phyloP scores from a whole-genome alignment of 2,888 invertebrate species.

The Cheiracanthium punctorium region DNA sequence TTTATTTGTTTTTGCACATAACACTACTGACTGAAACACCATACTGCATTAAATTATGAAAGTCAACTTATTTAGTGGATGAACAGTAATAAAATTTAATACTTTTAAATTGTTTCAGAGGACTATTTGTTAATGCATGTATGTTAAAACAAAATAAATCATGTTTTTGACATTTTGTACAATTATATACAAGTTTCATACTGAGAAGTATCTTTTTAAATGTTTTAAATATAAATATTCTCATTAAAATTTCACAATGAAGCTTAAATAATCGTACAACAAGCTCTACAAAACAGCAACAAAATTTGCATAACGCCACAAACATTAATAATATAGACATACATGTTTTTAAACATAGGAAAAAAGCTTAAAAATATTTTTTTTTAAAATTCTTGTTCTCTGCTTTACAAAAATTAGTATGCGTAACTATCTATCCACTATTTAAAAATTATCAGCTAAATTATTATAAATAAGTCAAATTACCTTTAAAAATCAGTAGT shows the following conservation, averaged over 20 bases:
- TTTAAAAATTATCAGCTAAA: too few relatives aligned
- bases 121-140: neutral
- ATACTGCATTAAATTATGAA: neutral
- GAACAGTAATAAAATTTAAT: neutral
- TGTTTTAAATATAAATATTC: neutral
- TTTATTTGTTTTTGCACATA: neutral
- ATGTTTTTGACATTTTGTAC: neutral
- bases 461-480: too few relatives aligned
- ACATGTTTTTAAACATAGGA: too few relatives aligned
- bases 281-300: conserved; percentile 8
- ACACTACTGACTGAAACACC: neutral
- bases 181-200: conserved; percentile 1
- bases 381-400: too few relatives aligned
- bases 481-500: too few relatives aligned
- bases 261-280: neutral
- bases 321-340: neutral
- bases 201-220: neutral
- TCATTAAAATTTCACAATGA: neutral
- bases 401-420: too few relatives aligned
- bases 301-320: neutral
- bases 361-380: too few relatives aligned
- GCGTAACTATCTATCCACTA: too few relatives aligned
- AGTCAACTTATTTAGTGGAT: neutral
- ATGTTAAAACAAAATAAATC: neutral
- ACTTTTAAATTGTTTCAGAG: neutral